phyloP scores from a whole-genome alignment of 1,140 invertebrate genomes.

The Calephelis virginiensis region DNA sequence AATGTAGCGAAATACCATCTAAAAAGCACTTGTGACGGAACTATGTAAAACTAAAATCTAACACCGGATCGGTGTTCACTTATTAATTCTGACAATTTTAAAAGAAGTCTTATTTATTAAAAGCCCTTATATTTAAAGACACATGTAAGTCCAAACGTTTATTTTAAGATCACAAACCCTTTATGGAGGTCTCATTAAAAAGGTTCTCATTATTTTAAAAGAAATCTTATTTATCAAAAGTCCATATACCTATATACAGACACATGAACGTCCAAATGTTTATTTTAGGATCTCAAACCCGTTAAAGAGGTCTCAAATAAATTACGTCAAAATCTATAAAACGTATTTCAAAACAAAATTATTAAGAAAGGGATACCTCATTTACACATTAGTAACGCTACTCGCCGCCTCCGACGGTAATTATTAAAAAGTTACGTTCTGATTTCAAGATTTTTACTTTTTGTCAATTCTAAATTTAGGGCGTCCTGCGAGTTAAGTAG shows the following conservation, averaged over 20 bases:
- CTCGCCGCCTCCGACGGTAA: slow-evolving; percentile 61
- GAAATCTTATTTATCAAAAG: too few species aligned
- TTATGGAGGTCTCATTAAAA: slow-evolving; percentile 57
- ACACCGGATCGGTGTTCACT: too few species aligned
- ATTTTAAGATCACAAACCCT: slow-evolving; percentile 37
- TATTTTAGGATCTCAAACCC: slow-evolving; percentile 37
- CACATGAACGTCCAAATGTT: slow-evolving; percentile 10
- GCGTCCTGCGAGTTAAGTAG: slow-evolving; percentile 68
- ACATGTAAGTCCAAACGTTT: not conserved
- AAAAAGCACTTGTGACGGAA: too few species aligned
- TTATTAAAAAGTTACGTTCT: slow-evolving; percentile 73
- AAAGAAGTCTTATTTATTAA: too few species aligned
- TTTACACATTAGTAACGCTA: slow-evolving; percentile 74
- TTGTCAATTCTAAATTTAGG: slow-evolving; percentile 61
- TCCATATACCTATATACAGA: too few species aligned
- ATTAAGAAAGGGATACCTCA: slow-evolving; percentile 64
- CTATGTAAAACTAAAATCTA: too few species aligned
- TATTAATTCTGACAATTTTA: too few species aligned
- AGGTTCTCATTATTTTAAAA: too few species aligned
- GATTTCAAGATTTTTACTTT: slow-evolving; percentile 40
- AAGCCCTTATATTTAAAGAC: too few species aligned
- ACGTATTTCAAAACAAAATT: slow-evolving; percentile 70
- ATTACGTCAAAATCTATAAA: slow-evolving; percentile 67
- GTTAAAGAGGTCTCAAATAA: slow-evolving; percentile 64
- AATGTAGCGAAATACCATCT: too few species aligned